Evolutionary conservation across 1,140 invertebrate genomes (phyloP).

Genomic region (Drosophila nigromelanica): DNA sequence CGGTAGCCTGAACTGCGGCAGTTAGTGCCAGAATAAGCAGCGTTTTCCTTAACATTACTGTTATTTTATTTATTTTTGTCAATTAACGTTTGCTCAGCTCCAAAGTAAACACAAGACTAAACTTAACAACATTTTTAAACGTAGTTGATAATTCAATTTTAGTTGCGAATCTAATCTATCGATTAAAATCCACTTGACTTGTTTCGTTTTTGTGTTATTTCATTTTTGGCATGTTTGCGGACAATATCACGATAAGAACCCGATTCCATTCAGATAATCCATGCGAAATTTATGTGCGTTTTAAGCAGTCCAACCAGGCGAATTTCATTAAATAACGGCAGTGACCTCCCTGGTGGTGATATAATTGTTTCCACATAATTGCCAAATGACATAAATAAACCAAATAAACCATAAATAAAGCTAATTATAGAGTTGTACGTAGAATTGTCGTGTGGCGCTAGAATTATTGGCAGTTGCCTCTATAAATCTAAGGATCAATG

Average conservation of each 20-base stretch:
- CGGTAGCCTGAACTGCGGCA: constrained; percentile 15
- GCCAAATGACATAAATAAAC: neutral
- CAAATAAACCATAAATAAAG: constrained; percentile 13
- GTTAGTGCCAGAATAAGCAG: constrained; percentile 35
- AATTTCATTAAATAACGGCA: neutral
- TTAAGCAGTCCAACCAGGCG: neutral
- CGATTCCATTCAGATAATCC: constrained; percentile 30
- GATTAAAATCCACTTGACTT: constrained; percentile 35
- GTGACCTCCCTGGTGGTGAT: neutral
- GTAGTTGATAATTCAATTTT: neutral
- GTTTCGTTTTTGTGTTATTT: constrained; percentile 16
- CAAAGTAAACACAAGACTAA: constrained; percentile 30
- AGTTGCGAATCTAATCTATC: constrained; percentile 56
- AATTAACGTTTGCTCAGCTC: constrained; percentile 5
- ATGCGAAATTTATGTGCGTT: constrained; percentile 43
- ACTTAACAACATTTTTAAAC: neutral
- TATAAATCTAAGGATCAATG: neutral
- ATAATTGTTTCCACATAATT: neutral
- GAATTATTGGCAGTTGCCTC: neutral
- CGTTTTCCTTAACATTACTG: constrained; percentile 35
- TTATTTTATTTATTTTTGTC: neutral
- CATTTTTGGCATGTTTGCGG: constrained; percentile 3
- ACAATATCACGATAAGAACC: neutral
- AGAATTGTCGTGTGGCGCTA: neutral
- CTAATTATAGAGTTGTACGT: neutral